Evolutionary conservation across 2,888 invertebrate species (phyloP).

Genomic region (Parthenolecanium corni): DNA sequence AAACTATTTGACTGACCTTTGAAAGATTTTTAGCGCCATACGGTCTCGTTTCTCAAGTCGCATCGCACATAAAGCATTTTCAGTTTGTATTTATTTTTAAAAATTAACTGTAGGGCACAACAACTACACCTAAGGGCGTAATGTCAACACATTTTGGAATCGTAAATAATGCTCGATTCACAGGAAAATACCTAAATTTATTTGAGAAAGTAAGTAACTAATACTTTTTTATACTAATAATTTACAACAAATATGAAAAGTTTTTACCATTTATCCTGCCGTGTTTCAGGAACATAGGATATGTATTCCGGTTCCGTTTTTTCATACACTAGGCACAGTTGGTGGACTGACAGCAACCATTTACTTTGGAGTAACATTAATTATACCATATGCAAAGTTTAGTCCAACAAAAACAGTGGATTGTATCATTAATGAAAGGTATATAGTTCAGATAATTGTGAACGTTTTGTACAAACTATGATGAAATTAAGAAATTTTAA

Average conservation of each 20-base stretch:
- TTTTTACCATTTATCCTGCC: background rate
- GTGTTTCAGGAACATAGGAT: constrained; percentile 34
- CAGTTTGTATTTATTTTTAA: no score
- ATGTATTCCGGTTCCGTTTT: constrained; percentile 58
- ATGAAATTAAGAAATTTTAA: background rate
- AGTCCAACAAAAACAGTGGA: constrained; percentile 51
- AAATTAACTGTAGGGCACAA: constrained; percentile 50
- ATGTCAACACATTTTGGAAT: constrained; percentile 57
- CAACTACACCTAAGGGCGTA: constrained; percentile 65
- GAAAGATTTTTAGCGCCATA: background rate
- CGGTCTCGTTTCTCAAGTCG: no score
- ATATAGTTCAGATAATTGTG: no score
- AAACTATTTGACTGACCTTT: constrained; percentile 28
- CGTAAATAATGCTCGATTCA: constrained; percentile 60
- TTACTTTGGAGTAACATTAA: constrained; percentile 49
- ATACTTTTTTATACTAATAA: background rate
- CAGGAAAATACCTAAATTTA: constrained; percentile 42
- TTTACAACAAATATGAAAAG: background rate
- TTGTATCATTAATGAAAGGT: constrained; percentile 56
- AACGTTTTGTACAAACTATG: no score
- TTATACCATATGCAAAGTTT: constrained; percentile 49
- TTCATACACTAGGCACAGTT: constrained; percentile 68
- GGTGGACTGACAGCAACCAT: constrained; percentile 48
- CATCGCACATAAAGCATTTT: no score
- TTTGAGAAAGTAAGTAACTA: constrained; percentile 27